Evolutionary conservation across 2,113 vertebrate genomes (phyloP).

Genomic region (Crotalus helleri): DNA sequence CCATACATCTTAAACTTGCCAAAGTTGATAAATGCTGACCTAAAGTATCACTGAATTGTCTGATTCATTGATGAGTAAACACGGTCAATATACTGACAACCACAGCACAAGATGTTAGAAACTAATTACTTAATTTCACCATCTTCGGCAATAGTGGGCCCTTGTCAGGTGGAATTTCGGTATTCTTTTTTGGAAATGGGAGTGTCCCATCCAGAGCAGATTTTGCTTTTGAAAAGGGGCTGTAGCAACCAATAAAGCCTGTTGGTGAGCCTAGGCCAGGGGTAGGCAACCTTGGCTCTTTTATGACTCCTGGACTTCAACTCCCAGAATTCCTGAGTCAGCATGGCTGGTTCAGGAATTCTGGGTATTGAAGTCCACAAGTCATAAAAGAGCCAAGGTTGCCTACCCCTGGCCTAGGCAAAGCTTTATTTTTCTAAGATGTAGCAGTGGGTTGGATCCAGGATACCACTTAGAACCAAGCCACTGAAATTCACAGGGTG

Average conservation of each 20-base stretch:
- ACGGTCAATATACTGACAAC: not conserved
- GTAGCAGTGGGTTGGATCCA: not conserved
- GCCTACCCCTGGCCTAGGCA: no score
- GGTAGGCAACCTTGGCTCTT: no score
- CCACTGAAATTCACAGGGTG: not conserved
- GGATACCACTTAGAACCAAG: not conserved
- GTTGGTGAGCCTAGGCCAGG: no score
- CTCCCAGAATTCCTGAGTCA: no score
- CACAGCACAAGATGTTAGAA: not conserved
- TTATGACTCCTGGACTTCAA: no score
- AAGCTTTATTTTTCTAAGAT: not conserved
- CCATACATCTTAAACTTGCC: not conserved
- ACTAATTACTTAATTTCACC: not conserved
- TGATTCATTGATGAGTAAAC: not conserved
- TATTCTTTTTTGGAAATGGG: not conserved
- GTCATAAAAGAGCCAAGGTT: no score
- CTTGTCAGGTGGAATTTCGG: not conserved
- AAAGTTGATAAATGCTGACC: not conserved
- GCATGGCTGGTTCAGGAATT: no score
- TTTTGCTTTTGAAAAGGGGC: not conserved
- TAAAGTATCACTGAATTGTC: not conserved
- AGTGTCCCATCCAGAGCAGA: not conserved
- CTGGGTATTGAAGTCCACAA: no score
- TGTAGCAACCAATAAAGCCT: no score
- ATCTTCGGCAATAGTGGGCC: not conserved